phyloP scores from a whole-genome alignment of 2,113 vertebrate species.

The Toxostoma redivivum region DNA sequence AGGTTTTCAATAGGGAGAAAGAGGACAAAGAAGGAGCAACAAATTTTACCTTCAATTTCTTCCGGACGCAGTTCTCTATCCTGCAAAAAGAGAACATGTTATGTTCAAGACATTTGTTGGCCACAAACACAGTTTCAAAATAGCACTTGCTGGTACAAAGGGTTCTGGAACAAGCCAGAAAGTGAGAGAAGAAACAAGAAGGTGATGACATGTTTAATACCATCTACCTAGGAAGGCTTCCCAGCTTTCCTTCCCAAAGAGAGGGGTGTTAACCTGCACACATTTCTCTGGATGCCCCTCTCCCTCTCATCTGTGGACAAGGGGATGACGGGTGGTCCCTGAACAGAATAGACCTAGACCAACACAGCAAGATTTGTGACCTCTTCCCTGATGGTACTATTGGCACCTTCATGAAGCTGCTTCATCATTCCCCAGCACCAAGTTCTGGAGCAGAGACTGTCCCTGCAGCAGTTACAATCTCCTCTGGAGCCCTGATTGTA shows the following conservation, averaged over 20 bases:
- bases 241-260: background rate
- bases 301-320: background rate
- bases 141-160: background rate
- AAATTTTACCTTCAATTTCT: slow-evolving; percentile 91
- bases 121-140: background rate
- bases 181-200: slow-evolving; percentile 61
- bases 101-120: background rate
- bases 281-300: background rate
- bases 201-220: slow-evolving; percentile 69
- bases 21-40: background rate
- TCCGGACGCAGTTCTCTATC: slow-evolving; percentile 93
- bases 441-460: background rate
- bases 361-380: background rate
- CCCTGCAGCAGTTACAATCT: background rate
- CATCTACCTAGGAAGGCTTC: background rate
- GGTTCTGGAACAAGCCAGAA: slow-evolving; percentile 8
- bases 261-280: background rate
- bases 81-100: slow-evolving; percentile 74
- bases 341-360: background rate
- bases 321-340: background rate
- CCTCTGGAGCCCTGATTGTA: background rate
- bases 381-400: background rate
- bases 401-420: background rate
- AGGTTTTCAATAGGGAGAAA: background rate
- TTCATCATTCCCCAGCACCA: background rate